phyloP scores from a whole-genome alignment of 37 sponge, comb jelly and placozoan genomes.

The Beroe forskalii region DNA sequence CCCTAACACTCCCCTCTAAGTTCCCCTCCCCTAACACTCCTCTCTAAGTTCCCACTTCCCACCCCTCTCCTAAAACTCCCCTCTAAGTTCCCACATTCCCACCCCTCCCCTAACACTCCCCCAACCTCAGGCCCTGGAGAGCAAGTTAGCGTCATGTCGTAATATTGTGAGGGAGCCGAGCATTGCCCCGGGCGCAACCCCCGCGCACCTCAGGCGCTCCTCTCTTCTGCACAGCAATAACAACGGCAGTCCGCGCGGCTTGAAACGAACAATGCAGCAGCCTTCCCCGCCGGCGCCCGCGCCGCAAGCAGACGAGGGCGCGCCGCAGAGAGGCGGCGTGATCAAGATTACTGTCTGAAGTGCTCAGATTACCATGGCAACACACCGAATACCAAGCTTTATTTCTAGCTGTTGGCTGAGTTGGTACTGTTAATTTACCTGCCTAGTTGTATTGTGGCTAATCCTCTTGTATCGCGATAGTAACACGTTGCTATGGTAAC shows the following conservation, averaged over 20 bases:
- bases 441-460: too few species aligned
- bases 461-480: too few species aligned
- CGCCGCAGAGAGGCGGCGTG: neutral
- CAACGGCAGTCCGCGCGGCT: constrained; percentile 18
- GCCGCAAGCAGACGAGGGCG: neutral
- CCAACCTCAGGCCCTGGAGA: constrained; percentile 42
- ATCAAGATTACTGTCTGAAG: neutral
- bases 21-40: neutral
- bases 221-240: neutral
- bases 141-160: constrained; percentile 15
- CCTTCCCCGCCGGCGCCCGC: too few species aligned
- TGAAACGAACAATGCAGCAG: constrained; percentile 31
- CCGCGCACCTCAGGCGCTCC: constrained; percentile 3
- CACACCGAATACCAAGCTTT: too few species aligned
- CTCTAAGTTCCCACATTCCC: too few species aligned
- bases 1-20: too few species aligned
- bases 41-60: neutral
- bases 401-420: too few species aligned
- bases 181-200: neutral
- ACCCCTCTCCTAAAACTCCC: too few species aligned
- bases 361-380: neutral
- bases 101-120: too few species aligned
- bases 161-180: constrained; percentile 42
- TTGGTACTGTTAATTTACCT: too few species aligned
- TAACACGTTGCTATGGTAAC: too few species aligned